Percentiles rank a stretch among this genome's conserved stretches.
These are phyloP conservation scores for Heterodera filipjevi DNA, from an alignment of 2,888 invertebrate species.

Conservation along the genomic window DNA sequence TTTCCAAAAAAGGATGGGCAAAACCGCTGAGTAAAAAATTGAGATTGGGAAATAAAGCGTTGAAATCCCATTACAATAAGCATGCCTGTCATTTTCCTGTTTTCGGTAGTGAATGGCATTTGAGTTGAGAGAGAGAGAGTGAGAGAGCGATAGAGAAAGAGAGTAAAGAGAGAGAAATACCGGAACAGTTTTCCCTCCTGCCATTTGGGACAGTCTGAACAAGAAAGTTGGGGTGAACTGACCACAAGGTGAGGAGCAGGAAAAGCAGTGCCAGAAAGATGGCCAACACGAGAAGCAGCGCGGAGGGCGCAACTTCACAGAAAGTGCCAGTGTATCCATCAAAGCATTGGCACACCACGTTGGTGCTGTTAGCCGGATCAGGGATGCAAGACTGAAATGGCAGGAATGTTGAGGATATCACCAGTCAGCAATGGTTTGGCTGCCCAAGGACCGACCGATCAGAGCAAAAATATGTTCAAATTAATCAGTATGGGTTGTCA, in stretches of 20 bases:
- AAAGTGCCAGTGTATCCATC: slow-evolving; percentile 62
- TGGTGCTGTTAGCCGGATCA: slow-evolving; percentile 57
- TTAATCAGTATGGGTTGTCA: no score
- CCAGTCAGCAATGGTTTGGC: slow-evolving; percentile 27
- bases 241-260: slow-evolving; percentile 61
- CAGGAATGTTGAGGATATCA: background rate
- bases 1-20: no score
- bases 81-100: no score
- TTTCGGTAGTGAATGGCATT: no score
- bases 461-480: background rate
- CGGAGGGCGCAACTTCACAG: slow-evolving; percentile 61
- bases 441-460: background rate
- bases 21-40: no score
- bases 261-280: slow-evolving; percentile 63
- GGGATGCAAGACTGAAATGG: slow-evolving; percentile 56
- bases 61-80: no score
- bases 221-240: slow-evolving; percentile 13
- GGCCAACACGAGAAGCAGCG: slow-evolving; percentile 55
- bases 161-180: no score
- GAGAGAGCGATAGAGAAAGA: no score
- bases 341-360: slow-evolving; percentile 61
- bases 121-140: no score
- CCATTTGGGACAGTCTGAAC: no score
- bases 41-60: background rate
- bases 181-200: no score